Conservation (phyloP, 2,888 invertebrate species). For the Leptinotarsa juncta region DNA sequence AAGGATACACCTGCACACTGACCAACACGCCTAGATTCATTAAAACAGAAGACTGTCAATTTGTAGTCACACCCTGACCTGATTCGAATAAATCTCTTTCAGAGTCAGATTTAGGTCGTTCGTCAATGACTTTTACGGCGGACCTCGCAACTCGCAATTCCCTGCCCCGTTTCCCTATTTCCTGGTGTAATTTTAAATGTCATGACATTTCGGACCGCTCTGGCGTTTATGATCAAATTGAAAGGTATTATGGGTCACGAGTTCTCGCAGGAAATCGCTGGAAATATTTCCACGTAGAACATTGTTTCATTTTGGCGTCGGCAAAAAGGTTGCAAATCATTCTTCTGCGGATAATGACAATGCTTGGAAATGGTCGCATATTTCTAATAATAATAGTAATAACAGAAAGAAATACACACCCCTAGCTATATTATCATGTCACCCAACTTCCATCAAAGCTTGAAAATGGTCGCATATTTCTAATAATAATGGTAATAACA, state of each 20-base stretch:
- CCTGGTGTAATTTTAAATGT: slow-evolving; percentile 16
- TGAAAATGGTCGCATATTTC: not conserved
- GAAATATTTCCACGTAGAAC: not conserved
- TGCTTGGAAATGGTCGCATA: not conserved
- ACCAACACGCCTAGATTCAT: not conserved
- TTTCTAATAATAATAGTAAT: not conserved
- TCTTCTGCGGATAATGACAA: not conserved
- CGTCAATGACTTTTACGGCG: slow-evolving; percentile 6
- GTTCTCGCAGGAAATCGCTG: slow-evolving; percentile 4
- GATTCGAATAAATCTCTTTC: not conserved
- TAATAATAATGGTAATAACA: not conserved
- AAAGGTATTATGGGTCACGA: slow-evolving; percentile 22
- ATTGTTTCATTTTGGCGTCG: not conserved
- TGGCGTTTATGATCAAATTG: not conserved
- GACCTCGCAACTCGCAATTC: not conserved
- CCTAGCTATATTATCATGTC: too few species aligned
- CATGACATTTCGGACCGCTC: slow-evolving; percentile 21
- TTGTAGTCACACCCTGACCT: slow-evolving; percentile 4
- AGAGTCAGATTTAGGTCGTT: slow-evolving; percentile 12
- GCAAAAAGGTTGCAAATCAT: not conserved
- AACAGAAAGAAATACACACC: not conserved
- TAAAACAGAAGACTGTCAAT: too few species aligned
- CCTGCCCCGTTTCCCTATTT: slow-evolving; percentile 15
- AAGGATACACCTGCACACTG: too few species aligned
- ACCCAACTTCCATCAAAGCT: not conserved